Evolutionary conservation across 2,113 vertebrate species (phyloP).

Genomic region (Podiceps cristatus): DNA sequence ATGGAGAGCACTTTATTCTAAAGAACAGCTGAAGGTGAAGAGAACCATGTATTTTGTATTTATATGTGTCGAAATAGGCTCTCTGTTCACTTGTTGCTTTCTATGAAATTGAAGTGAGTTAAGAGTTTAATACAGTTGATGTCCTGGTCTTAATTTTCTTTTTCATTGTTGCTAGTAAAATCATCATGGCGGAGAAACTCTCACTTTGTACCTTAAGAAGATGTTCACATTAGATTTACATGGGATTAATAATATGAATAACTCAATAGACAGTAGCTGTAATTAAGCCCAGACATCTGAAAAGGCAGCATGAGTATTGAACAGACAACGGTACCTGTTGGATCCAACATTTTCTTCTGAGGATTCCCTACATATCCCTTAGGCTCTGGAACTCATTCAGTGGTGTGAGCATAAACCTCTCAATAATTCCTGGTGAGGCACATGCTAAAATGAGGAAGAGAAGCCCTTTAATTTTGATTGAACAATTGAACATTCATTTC

Average conservation of each 20-base stretch:
- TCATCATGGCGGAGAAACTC: neutral
- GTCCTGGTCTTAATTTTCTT: neutral
- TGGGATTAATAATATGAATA: neutral
- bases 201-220: neutral
- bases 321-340: neutral
- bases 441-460: neutral
- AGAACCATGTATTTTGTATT: neutral
- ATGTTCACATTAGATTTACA: neutral
- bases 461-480: neutral
- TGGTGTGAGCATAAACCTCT: neutral
- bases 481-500: neutral
- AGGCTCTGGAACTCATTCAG: neutral
- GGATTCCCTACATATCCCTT: neutral
- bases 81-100: neutral
- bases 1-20: neutral
- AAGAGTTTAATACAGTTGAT: neutral
- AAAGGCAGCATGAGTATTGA: neutral
- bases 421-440: accelerated
- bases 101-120: neutral
- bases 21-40: neutral
- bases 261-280: neutral
- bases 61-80: neutral
- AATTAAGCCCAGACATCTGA: neutral
- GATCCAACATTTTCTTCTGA: neutral
- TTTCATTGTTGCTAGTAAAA: neutral